These are phyloP conservation scores for Homarus gammarus DNA, from an alignment of 2,888 invertebrate species.

Conservation along the genomic window DNA sequence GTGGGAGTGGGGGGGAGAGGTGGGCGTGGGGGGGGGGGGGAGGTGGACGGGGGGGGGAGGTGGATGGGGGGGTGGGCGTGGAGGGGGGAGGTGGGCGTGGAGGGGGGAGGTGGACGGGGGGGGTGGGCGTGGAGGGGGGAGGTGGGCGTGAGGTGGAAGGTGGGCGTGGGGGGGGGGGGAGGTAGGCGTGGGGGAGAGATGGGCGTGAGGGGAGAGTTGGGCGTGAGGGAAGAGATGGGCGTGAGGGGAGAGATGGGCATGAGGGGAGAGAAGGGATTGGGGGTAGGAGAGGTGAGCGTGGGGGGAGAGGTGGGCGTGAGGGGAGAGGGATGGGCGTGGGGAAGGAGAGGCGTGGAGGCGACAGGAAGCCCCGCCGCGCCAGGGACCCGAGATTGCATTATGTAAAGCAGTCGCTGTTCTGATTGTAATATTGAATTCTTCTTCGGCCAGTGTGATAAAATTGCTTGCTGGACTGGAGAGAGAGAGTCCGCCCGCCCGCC, in stretches of 20 bases:
- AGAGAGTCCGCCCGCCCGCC: neutral
- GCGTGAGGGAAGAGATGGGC: neutral
- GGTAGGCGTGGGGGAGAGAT: neutral
- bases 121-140: no score
- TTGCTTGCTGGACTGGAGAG: slow-evolving; percentile 62
- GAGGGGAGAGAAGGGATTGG: no score
- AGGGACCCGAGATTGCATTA: slow-evolving; percentile 44
- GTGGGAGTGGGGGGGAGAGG: no score
- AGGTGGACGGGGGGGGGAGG: no score
- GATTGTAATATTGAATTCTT: slow-evolving; percentile 70
- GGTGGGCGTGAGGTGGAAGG: neutral
- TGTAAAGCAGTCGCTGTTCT: slow-evolving; percentile 61
- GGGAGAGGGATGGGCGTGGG: neutral
- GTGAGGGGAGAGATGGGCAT: neutral
- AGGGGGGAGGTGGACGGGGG: no score
- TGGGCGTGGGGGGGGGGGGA: neutral
- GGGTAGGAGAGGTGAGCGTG: slow-evolving; percentile 1
- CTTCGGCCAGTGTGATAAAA: slow-evolving; percentile 69
- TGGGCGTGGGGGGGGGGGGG: no score
- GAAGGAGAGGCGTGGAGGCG: neutral
- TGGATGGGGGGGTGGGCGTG: no score
- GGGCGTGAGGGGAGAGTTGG: neutral
- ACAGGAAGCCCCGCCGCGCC: slow-evolving; percentile 12
- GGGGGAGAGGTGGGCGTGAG: neutral
- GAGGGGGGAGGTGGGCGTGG: no score